Conservation (phyloP, 2,113 vertebrate species). For the Rallus limicola region DNA sequence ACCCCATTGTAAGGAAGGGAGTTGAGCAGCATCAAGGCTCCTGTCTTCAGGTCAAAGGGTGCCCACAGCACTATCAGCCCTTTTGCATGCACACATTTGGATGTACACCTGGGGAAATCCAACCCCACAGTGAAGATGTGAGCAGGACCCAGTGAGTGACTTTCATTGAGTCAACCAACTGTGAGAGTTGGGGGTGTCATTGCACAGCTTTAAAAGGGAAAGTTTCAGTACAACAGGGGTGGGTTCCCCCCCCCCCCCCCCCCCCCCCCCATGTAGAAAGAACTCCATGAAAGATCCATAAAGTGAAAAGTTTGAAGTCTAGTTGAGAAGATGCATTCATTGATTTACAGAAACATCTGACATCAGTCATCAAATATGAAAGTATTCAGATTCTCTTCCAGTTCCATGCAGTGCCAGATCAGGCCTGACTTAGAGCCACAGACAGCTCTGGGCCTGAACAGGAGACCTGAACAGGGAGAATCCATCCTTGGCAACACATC, state of each 20-base stretch:
- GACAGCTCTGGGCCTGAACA: neutral
- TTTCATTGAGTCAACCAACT: neutral
- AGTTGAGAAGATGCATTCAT: neutral
- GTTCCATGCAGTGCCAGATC: neutral
- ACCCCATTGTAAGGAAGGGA: neutral
- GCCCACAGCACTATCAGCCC: neutral
- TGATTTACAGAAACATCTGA: neutral
- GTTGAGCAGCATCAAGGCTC: neutral
- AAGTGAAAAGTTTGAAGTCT: constrained; percentile 21
- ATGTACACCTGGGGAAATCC: neutral
- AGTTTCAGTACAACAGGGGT: neutral
- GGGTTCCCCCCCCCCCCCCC: too few species aligned
- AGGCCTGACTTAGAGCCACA: neutral
- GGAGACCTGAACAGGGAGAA: neutral
- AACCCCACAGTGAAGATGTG: neutral
- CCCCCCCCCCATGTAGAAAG: neutral
- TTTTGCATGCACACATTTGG: rapidly evolving
- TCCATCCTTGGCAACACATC: neutral
- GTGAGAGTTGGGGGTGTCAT: neutral
- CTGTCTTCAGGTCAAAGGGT: neutral
- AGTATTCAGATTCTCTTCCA: neutral
- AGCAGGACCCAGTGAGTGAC: neutral
- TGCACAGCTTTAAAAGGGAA: neutral
- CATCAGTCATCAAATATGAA: neutral
- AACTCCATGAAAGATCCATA: constrained; percentile 46